Evolutionary conservation across 2,888 invertebrate genomes (phyloP), one percentile per base, ranked within the genome.

Genomic region (Diabrotica balteata): DNA sequence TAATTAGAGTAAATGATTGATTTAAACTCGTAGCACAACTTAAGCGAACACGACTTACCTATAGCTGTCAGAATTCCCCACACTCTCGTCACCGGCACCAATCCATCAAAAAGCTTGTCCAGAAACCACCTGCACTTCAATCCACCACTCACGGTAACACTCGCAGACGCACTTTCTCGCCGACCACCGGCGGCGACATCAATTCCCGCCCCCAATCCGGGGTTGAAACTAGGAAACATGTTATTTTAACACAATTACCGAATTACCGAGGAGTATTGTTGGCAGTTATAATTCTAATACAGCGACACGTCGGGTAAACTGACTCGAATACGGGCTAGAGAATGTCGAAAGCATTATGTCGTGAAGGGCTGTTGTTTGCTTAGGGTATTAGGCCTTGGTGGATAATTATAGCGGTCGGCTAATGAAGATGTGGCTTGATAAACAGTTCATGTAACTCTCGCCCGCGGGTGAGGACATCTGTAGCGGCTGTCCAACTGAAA

Each of bases 41-140:
- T 32, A 32, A 32, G 32, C 5, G 3, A 32, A 32, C 1, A 32
- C 5, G 32, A 32, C 32, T 32, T 32, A 78, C 78, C 78, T 67
- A 74, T 75, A 44, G 78, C 77, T 32, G 77, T 77, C 52, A 76
- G 63, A 46, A 78, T 64, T 53, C 78, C 77, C 77, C 77, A 78
- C 54, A 77, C 70, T 67, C 77, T 74, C 11, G 77, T 78, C 59
- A 78, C 75, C 44, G 74, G 75, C 67, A 74, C 65, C 69, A 78
- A 67, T 62, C 69, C 73, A 59, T 77, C 74, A 70, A 76, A 76
- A 70, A 77, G 73, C 61, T 65, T 75, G 54, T 66, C 65, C 62
- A 68, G 8, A 5, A 59, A n/a, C 45, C 43, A n/a, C 22, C 11
- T 51, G 11, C 64, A 64, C 52, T 55, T 47, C n/a, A 42, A 17